Evolutionary conservation across 2,888 invertebrate species (phyloP).

Genomic region (Melitaea athalia): DNA sequence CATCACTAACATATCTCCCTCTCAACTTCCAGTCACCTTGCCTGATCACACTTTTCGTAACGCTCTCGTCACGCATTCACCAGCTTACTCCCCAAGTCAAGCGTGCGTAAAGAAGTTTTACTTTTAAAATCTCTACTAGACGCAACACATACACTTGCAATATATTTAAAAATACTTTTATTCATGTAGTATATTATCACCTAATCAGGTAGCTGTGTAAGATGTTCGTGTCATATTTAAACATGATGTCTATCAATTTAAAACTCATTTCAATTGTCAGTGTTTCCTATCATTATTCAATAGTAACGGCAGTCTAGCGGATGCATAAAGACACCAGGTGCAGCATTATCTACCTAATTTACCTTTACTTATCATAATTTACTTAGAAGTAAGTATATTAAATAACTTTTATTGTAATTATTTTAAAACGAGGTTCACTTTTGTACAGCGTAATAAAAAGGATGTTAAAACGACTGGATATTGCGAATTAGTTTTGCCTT

Average conservation of each 20-base stretch:
- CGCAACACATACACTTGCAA: too few relatives aligned
- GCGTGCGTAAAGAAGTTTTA: too few relatives aligned
- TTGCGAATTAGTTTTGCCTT: conserved; percentile 2
- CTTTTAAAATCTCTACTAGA: too few relatives aligned
- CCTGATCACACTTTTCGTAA: too few relatives aligned
- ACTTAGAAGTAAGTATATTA: conserved; percentile 37
- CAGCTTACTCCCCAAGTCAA: too few relatives aligned
- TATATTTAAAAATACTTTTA: background rate
- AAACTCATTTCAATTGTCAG: conserved; percentile 25
- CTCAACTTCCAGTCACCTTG: too few relatives aligned
- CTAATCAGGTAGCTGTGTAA: background rate
- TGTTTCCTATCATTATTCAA: conserved; percentile 26
- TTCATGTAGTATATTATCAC: background rate
- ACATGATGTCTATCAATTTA: conserved; percentile 29
- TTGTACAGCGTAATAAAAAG: background rate
- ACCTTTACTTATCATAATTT: conserved; percentile 20
- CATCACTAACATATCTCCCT: too few relatives aligned
- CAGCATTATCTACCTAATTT: conserved; percentile 38
- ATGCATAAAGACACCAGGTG: conserved; percentile 47
- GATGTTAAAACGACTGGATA: conserved; percentile 5
- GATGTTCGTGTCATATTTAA: background rate
- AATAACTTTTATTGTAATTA: conserved; percentile 33
- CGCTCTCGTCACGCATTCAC: too few relatives aligned
- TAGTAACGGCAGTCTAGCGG: conserved; percentile 34
- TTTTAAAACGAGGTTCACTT: background rate